Evolutionary conservation across 1,140 invertebrate genomes (phyloP).

Genomic region (Microplitis mediator): DNA sequence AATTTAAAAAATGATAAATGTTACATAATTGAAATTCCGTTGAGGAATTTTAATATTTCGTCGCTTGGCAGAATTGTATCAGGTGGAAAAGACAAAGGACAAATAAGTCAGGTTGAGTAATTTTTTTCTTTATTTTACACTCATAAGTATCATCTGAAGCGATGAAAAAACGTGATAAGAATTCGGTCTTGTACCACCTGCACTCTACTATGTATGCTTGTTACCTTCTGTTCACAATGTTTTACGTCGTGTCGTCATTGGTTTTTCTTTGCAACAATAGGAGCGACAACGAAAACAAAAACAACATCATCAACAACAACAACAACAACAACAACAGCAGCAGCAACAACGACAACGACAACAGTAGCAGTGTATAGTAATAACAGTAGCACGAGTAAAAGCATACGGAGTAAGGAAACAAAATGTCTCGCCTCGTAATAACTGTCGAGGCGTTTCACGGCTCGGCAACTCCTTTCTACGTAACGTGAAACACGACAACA

Average conservation of each 20-base stretch:
- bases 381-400: background rate
- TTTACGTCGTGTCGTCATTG: constrained; percentile 1
- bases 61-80: background rate
- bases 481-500: constrained; percentile 1
- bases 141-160: background rate
- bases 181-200: background rate
- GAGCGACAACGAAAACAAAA: background rate
- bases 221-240: background rate
- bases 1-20: background rate
- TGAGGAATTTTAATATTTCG: background rate
- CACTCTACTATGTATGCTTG: background rate
- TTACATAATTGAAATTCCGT: constrained; percentile 8
- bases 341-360: background rate
- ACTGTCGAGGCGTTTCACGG: constrained; percentile 27
- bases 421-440: constrained; percentile 29
- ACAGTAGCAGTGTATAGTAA: background rate
- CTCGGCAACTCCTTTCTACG: constrained; percentile 21
- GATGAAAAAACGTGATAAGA: constrained; percentile 19
- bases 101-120: background rate
- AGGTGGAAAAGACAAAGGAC: background rate
- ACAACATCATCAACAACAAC: background rate
- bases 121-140: background rate
- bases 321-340: background rate
- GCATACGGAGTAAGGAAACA: constrained; percentile 13
- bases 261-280: background rate